These are phyloP conservation scores for Coptodon bakossiorum DNA, from an alignment of 2,113 vertebrate genomes.

Conservation along the genomic window DNA sequence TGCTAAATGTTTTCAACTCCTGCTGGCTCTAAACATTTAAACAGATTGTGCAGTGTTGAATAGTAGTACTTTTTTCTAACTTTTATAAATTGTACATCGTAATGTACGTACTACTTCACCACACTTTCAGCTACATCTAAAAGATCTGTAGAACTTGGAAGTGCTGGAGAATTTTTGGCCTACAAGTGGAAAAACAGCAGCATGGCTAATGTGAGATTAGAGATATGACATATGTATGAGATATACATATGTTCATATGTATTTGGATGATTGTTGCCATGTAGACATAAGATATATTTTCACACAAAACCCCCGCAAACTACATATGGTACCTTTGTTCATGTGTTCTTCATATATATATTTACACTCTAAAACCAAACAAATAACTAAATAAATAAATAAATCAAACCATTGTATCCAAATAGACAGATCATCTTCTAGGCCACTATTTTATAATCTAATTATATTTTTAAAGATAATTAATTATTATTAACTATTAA, in stretches of 20 bases:
- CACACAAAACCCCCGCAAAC: neutral
- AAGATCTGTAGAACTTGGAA: neutral
- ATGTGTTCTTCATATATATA: slow-evolving; percentile 10
- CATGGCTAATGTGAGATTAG: neutral
- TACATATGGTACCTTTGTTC: slow-evolving; percentile 23
- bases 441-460: neutral
- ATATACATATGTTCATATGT: slow-evolving; percentile 33
- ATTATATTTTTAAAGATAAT: neutral
- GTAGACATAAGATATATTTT: slow-evolving; percentile 42
- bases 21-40: slow-evolving; percentile 44
- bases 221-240: neutral
- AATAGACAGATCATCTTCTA: neutral
- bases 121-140: neutral
- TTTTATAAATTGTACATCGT: neutral
- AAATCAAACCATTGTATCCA: slow-evolving; percentile 18
- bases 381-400: neutral
- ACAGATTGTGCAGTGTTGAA: slow-evolving; percentile 51
- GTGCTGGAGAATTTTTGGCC: neutral
- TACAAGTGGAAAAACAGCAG: neutral
- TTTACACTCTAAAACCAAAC: slow-evolving; percentile 46
- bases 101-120: slow-evolving; percentile 18
- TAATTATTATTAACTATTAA: neutral
- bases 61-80: slow-evolving; percentile 24
- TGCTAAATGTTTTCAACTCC: slow-evolving; percentile 49
- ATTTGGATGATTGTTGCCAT: slow-evolving; percentile 5